Conservation (phyloP, 2,888 invertebrate genomes). For the Sarcophaga carnaria region DNA sequence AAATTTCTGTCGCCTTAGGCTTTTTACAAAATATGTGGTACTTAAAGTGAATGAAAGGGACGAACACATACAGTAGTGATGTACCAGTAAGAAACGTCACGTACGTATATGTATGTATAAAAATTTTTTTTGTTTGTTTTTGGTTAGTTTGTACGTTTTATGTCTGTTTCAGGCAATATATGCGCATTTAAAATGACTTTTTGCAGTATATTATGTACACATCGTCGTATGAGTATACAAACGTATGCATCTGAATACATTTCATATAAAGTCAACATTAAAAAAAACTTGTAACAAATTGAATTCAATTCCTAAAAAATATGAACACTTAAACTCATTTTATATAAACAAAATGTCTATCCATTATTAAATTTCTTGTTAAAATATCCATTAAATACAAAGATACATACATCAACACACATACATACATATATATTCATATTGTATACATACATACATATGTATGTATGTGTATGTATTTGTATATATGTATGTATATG, state of each 20-base stretch:
- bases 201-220: not conserved
- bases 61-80: not conserved
- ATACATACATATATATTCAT: not conserved
- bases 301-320: conserved; percentile 5
- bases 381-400: conserved; percentile 5
- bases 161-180: conserved; percentile 33
- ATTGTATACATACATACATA: not conserved
- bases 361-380: conserved; percentile 34
- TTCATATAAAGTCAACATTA: conserved; percentile 13
- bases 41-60: conserved; percentile 18
- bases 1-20: conserved; percentile 58
- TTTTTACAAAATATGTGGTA: conserved; percentile 54
- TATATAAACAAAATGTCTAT: not conserved
- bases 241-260: not conserved
- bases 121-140: not conserved
- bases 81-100: conserved; percentile 2
- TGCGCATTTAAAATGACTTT: conserved; percentile 51
- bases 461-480: not conserved
- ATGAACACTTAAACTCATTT: conserved; percentile 16
- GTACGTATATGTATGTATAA: not conserved
- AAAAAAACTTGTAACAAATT: conserved; percentile 20
- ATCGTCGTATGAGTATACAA: not conserved
- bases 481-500: not conserved
- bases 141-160: not conserved
- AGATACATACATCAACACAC: not conserved